Conservation (phyloP, 2,113 vertebrate species). For the Eulacestoma nigropectus region DNA sequence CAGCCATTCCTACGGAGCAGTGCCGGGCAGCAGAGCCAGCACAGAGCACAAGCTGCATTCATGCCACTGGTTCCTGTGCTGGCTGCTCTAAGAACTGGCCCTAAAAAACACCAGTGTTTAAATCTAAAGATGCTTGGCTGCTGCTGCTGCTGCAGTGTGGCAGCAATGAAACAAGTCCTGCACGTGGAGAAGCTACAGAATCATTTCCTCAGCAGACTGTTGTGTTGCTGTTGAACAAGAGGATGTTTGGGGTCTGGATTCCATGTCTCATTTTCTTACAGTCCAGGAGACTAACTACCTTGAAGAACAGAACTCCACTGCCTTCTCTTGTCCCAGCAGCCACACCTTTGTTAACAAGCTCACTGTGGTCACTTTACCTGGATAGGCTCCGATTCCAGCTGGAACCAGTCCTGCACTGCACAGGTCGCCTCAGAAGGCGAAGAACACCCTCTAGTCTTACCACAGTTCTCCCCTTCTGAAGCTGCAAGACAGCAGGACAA, state of each 20-base stretch:
- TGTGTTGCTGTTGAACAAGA: background rate
- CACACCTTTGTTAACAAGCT: background rate
- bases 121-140: background rate
- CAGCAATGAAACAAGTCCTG: background rate
- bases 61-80: background rate
- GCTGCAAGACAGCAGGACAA: background rate
- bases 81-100: background rate
- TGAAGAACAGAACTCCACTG: background rate
- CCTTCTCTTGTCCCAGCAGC: background rate
- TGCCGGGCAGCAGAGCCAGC: background rate
- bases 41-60: accelerated
- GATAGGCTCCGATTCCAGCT: background rate
- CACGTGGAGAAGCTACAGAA: background rate
- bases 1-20: background rate
- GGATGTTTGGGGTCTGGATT: background rate
- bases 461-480: background rate
- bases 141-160: background rate
- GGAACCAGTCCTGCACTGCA: background rate
- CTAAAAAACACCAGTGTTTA: background rate
- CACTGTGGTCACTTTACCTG: background rate
- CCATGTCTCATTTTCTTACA: background rate
- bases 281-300: background rate
- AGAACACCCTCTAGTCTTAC: background rate
- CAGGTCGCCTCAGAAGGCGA: background rate
- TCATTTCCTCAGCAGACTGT: background rate